Evolutionary conservation across 2,888 invertebrate species (phyloP).

Genomic region (Xestia sexstrigata): DNA sequence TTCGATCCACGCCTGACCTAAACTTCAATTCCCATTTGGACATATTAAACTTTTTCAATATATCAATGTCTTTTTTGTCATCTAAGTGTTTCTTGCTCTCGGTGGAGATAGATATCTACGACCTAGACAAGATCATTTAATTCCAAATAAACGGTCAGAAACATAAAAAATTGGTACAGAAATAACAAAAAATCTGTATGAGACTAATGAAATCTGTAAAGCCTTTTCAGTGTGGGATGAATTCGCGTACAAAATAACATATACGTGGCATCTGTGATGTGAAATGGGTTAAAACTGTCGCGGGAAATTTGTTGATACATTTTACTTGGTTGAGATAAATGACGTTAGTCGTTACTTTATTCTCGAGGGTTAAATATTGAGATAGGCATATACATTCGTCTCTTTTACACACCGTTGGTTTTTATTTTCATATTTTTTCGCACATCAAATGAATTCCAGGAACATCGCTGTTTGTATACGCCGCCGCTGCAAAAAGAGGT

Average conservation of each 20-base stretch:
- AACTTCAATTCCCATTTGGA: conserved; percentile 45
- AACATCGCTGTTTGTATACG: conserved; percentile 23
- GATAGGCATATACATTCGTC: conserved; percentile 33
- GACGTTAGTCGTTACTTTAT: conserved; percentile 59
- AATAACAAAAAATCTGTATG: background rate
- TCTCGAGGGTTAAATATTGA: conserved; percentile 54
- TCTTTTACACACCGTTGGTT: conserved; percentile 34
- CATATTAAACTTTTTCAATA: conserved; percentile 47
- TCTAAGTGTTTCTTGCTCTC: conserved; percentile 21
- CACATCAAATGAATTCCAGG: conserved; percentile 31
- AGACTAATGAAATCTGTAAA: conserved; percentile 61
- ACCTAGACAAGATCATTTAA: conserved; percentile 39
- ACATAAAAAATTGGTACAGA: background rate
- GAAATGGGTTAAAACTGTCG: conserved; percentile 57
- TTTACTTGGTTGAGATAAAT: conserved; percentile 64
- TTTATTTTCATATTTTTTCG: conserved; percentile 32
- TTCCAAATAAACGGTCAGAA: conserved; percentile 23
- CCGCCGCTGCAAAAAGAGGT: conserved; percentile 13
- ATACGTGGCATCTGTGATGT: conserved; percentile 34
- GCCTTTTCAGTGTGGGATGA: conserved; percentile 47
- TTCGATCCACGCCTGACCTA: conserved; percentile 25
- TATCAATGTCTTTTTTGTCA: conserved; percentile 43
- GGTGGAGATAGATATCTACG: conserved; percentile 15
- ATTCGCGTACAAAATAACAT: conserved; percentile 51
- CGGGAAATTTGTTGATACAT: conserved; percentile 59